phyloP scores from a whole-genome alignment of 2,113 vertebrate genomes.

The Erythrocebus patas region DNA sequence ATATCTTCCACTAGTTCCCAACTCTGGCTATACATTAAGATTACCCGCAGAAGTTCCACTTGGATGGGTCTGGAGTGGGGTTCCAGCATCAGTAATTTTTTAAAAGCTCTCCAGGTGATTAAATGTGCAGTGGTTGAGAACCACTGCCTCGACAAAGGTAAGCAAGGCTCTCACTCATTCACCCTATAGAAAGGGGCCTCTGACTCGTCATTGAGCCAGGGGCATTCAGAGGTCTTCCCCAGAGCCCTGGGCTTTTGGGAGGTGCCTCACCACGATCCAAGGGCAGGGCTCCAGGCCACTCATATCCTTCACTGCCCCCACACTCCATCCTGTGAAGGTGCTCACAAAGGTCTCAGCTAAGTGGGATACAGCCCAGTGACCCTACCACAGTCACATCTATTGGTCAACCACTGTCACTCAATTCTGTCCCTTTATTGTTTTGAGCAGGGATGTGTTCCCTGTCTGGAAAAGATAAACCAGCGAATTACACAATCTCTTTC shows the following conservation, averaged over 20 bases:
- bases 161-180: not conserved
- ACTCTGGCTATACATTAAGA: too few species aligned
- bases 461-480: not conserved
- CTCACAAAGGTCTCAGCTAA: not conserved
- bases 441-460: not conserved
- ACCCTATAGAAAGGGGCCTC: not conserved
- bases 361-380: not conserved
- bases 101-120: not conserved
- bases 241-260: not conserved
- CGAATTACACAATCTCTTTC: not conserved
- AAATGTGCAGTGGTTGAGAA: not conserved
- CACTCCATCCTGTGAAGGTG: not conserved
- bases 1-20: not conserved
- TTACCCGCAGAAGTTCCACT: not conserved
- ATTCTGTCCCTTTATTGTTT: not conserved
- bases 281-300: not conserved
- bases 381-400: not conserved
- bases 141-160: fast-evolving
- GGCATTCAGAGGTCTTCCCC: not conserved
- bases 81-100: not conserved
- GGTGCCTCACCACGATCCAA: not conserved
- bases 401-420: not conserved
- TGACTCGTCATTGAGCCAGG: not conserved
- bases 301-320: not conserved
- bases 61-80: not conserved